Conservation (phyloP, 2,113 vertebrate species). For the Cyphomyrus plagiostoma region DNA sequence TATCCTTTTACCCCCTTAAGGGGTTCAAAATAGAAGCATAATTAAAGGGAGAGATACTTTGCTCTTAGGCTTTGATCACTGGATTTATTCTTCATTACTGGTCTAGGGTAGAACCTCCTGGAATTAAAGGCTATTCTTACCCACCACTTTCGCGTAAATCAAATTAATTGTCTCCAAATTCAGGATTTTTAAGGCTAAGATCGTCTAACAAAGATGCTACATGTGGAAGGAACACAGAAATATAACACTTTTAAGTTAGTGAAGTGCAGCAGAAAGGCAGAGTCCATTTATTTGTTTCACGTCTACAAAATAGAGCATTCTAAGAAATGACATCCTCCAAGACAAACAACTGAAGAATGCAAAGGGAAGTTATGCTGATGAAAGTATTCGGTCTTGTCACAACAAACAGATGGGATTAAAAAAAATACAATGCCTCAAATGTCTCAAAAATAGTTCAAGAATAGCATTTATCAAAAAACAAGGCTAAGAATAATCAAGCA, state of each 20-base stretch:
- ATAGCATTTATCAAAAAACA: neutral
- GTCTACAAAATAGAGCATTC: neutral
- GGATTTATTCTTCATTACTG: neutral
- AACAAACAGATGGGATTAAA: neutral
- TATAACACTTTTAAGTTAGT: neutral
- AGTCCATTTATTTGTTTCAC: neutral
- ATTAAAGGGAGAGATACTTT: neutral
- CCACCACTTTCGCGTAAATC: neutral
- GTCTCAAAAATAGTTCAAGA: neutral
- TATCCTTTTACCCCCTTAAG: neutral
- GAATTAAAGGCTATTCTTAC: neutral
- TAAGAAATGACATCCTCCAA: neutral
- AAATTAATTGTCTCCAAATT: constrained; percentile 2
- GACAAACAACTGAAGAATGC: neutral
- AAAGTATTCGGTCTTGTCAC: neutral
- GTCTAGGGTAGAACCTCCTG: neutral
- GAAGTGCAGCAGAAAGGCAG: neutral
- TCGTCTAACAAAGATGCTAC: neutral
- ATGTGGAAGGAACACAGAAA: neutral
- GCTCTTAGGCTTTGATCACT: constrained; percentile 19
- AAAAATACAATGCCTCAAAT: neutral
- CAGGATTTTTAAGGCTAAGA: neutral
- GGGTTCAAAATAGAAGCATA: neutral
- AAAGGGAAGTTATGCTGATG: neutral
- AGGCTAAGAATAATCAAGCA: neutral